Evolutionary conservation across 1,140 invertebrate genomes (phyloP).

Genomic region (Pseudomyrmex pallidus): DNA sequence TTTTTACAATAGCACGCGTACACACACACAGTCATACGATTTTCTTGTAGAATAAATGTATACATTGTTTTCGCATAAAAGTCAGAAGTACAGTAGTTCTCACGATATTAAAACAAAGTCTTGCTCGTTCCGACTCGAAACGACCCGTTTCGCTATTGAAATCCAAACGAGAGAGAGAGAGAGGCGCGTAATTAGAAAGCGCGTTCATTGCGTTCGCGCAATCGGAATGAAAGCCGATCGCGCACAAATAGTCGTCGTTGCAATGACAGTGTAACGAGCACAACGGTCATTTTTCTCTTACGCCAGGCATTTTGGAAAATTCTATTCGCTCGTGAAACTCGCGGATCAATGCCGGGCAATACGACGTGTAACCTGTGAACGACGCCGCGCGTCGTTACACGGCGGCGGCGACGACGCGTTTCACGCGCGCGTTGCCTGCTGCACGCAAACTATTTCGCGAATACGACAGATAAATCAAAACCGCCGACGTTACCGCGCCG

Average conservation of each 20-base stretch:
- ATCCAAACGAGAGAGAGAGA: constrained; percentile 5
- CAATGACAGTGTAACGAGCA: constrained; percentile 36
- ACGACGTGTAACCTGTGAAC: constrained; percentile 20
- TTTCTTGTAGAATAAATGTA: background rate
- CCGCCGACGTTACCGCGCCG: background rate
- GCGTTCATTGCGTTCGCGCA: constrained; percentile 50
- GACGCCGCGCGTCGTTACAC: constrained; percentile 1
- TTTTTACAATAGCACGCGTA: too few species aligned
- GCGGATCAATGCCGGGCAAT: constrained; percentile 10
- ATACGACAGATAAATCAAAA: constrained; percentile 51
- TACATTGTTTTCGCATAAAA: background rate
- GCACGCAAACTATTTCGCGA: constrained; percentile 35
- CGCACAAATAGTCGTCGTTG: constrained; percentile 15
- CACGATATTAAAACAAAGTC: background rate
- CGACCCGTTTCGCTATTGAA: constrained; percentile 3
- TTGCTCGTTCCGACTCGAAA: background rate
- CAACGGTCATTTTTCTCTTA: constrained; percentile 27
- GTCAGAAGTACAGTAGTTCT: background rate
- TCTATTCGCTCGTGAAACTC: constrained; percentile 21
- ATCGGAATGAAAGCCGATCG: constrained; percentile 52
- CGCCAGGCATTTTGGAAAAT: constrained; percentile 18
- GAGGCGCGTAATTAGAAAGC: constrained; percentile 41
- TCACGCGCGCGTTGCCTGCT: background rate
- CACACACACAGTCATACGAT: background rate
- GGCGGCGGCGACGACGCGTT: constrained; percentile 8